phyloP scores from a whole-genome alignment of 2,888 invertebrate species.

The Aelia acuminata region DNA sequence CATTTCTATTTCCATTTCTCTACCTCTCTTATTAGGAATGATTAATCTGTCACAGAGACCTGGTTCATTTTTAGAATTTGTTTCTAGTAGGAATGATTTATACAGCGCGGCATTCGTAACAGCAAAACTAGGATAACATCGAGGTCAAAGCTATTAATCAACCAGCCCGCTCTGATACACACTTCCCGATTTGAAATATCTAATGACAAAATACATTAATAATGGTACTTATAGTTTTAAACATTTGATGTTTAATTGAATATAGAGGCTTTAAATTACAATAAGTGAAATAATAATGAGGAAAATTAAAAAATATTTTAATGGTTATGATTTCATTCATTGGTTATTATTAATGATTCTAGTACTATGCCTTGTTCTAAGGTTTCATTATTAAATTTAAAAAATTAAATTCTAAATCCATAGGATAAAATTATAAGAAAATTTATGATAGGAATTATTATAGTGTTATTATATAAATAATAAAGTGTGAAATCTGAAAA shows the following conservation, averaged over 20 bases:
- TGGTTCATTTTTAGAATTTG: neutral
- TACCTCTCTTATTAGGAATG: neutral
- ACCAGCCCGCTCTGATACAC: neutral
- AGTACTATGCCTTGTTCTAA: too few species aligned
- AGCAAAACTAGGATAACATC: conserved; percentile 1
- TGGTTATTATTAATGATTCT: too few species aligned
- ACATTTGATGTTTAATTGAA: neutral
- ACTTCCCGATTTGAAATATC: neutral
- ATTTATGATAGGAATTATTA: too few species aligned
- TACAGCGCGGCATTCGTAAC: neutral
- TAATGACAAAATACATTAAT: neutral
- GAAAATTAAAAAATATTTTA: neutral
- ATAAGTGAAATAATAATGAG: neutral
- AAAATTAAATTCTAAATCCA: too few species aligned
- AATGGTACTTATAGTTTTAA: neutral
- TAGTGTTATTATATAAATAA: too few species aligned
- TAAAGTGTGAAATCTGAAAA: too few species aligned
- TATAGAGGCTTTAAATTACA: neutral
- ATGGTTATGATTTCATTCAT: too few species aligned
- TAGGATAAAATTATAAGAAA: too few species aligned
- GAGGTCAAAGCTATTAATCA: conserved; percentile 27
- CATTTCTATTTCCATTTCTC: neutral
- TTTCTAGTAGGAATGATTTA: neutral
- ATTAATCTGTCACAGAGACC: neutral
- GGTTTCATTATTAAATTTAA: too few species aligned